Percentiles rank a stretch among this genome's conserved stretches.
Conservation (phyloP, 2,888 invertebrate genomes). For the Nematopogon swammerdamellus region DNA sequence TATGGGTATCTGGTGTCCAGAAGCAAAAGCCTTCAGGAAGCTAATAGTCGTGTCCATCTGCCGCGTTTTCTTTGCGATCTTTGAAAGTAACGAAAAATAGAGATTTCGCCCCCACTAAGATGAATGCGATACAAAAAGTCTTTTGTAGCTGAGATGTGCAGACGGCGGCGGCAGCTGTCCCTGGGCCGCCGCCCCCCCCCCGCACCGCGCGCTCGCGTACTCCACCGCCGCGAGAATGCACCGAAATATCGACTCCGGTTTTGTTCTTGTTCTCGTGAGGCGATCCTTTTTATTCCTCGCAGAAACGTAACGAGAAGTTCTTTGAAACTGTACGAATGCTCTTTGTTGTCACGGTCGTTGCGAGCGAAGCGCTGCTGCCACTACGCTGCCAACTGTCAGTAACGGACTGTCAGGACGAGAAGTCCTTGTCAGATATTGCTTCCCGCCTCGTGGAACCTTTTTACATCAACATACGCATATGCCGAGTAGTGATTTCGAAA, state of each 20-base stretch:
- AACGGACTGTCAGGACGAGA: neutral
- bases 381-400: neutral
- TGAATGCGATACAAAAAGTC: neutral
- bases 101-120: neutral
- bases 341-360: neutral
- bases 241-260: neutral
- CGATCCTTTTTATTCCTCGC: neutral
- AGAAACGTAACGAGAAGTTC: neutral
- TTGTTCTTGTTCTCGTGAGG: neutral
- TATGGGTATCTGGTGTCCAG: too few relatives aligned
- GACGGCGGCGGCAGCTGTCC: too few relatives aligned
- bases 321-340: neutral
- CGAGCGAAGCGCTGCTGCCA: neutral
- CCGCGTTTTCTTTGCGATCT: too few relatives aligned
- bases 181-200: too few relatives aligned
- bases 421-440: too few relatives aligned
- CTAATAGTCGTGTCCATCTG: too few relatives aligned
- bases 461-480: too few relatives aligned
- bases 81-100: too few relatives aligned
- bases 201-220: too few relatives aligned
- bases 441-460: too few relatives aligned
- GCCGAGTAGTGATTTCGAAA: too few relatives aligned
- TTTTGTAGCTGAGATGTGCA: neutral
- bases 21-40: too few relatives aligned
- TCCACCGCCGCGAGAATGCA: neutral